These are phyloP conservation scores for Aelia acuminata DNA, from an alignment of 2,888 invertebrate species.

Conservation along the genomic window DNA sequence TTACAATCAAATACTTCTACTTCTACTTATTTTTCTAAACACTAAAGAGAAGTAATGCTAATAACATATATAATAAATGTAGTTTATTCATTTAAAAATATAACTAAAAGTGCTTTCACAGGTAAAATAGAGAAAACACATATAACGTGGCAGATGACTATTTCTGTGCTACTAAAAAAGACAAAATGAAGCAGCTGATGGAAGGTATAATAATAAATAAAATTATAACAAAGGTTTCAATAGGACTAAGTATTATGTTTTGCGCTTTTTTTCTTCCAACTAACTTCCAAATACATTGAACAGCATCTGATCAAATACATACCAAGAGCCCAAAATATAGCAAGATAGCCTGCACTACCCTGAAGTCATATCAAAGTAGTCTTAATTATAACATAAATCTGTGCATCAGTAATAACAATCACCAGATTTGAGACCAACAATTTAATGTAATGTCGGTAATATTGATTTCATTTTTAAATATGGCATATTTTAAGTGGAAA, in stretches of 20 bases:
- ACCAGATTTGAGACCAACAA: background rate
- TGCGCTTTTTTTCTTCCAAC: background rate
- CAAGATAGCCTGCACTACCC: background rate
- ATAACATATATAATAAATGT: too few relatives aligned
- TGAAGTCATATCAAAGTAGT: background rate
- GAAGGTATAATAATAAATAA: background rate
- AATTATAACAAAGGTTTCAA: background rate
- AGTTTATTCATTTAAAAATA: too few relatives aligned
- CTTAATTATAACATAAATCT: background rate
- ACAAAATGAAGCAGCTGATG: background rate
- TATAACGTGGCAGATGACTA: background rate
- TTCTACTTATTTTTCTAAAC: too few relatives aligned
- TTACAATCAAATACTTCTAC: too few relatives aligned
- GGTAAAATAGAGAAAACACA: background rate
- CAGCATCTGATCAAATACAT: background rate
- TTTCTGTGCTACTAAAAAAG: background rate
- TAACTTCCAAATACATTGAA: background rate
- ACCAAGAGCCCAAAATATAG: background rate
- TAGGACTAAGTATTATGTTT: background rate
- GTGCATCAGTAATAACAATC: background rate
- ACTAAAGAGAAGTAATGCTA: too few relatives aligned
- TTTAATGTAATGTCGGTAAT: background rate
- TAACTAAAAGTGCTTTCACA: too few relatives aligned
- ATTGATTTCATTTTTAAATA: background rate
- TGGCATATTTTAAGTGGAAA: background rate